Conservation (phyloP, 2,888 invertebrate genomes). For the Alentia gelatinosa region DNA sequence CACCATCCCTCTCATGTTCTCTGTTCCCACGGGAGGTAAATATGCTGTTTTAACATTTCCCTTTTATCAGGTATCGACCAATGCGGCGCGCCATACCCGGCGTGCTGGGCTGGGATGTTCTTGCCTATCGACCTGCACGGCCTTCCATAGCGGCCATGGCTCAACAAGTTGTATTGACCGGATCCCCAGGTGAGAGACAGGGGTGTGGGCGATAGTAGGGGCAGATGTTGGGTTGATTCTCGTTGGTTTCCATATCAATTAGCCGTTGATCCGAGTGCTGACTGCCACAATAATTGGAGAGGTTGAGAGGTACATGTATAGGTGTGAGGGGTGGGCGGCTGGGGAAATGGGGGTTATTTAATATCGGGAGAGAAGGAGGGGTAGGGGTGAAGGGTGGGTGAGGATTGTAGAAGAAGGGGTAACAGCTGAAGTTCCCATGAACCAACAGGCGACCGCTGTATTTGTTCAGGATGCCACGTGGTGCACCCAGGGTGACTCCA, state of each 20-base stretch:
- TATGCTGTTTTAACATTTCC: neutral
- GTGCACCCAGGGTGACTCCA: neutral
- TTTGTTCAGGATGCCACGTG: slow-evolving; percentile 26
- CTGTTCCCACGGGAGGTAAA: neutral
- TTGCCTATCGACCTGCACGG: neutral
- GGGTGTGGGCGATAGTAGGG: neutral
- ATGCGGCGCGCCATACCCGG: neutral
- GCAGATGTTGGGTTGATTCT: neutral
- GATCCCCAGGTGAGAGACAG: neutral
- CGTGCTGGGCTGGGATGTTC: neutral
- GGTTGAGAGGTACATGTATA: neutral
- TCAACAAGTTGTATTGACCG: neutral
- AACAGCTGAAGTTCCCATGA: slow-evolving; percentile 37
- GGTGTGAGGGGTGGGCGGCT: neutral
- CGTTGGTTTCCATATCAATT: neutral
- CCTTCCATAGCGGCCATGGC: neutral
- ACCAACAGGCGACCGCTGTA: neutral
- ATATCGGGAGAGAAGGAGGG: neutral
- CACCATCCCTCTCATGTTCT: neutral
- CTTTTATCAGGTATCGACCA: neutral
- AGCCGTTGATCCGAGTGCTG: too few species aligned
- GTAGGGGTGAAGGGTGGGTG: neutral
- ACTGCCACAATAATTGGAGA: too few species aligned
- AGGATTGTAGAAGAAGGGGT: neutral
- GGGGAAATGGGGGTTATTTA: neutral